phyloP scores from a whole-genome alignment of 2,113 vertebrate genomes.

The Halichoerus grypus region DNA sequence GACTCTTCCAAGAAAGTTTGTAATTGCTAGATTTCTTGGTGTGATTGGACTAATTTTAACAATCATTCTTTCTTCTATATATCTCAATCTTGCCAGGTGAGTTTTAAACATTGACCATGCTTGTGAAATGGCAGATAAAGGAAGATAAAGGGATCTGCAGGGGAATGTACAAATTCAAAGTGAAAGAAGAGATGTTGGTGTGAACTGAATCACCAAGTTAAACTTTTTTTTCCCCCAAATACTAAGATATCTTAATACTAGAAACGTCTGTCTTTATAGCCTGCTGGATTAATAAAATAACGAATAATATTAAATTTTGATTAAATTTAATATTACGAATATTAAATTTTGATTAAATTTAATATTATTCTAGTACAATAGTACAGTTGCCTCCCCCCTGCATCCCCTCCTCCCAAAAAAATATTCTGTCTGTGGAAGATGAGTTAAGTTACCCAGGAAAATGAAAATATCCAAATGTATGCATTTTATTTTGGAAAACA shows the following conservation, averaged over 20 bases:
- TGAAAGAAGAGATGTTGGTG: not conserved
- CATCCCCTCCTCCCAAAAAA: fast-evolving
- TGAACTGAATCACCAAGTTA: not conserved
- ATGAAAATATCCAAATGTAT: not conserved
- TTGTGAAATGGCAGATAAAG: not conserved
- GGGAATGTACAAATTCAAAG: not conserved
- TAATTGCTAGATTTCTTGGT: not conserved
- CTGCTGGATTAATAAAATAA: not conserved
- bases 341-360: not conserved
- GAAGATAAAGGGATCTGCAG: not conserved
- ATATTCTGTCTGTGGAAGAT: not conserved
- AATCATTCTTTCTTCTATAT: not conserved
- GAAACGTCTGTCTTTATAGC: not conserved
- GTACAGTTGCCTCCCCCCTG: fast-evolving
- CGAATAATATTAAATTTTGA: not conserved
- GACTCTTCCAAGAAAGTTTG: not conserved
- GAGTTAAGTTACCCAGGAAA: not conserved
- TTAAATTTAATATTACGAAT: not conserved
- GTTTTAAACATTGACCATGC: not conserved
- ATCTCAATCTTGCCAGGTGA: not conserved
- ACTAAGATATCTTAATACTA: not conserved
- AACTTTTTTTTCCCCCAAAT: not conserved
- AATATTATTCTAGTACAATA: not conserved
- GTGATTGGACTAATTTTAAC: not conserved
- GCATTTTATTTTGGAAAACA: not conserved